phyloP scores from a whole-genome alignment of 2,113 vertebrate species.

The Solea senegalensis region DNA sequence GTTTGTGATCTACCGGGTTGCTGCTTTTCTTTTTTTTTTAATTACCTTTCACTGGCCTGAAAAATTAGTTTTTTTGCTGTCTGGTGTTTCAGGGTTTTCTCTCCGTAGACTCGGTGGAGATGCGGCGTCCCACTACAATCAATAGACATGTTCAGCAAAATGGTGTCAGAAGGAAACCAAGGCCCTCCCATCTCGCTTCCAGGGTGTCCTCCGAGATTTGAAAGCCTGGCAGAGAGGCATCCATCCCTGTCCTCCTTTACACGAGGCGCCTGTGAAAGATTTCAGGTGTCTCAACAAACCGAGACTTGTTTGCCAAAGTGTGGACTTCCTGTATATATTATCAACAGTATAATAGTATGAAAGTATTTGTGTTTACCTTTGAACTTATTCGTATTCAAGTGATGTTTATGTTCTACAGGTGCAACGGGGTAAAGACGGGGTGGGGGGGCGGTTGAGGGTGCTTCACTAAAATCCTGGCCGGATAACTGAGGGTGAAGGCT shows the following conservation, averaged over 20 bases:
- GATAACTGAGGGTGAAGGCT: conserved; percentile 69
- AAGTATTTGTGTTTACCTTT: neutral
- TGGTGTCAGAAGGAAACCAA: conserved; percentile 45
- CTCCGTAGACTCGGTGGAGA: conserved; percentile 13
- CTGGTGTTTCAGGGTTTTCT: conserved; percentile 27
- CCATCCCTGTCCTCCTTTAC: conserved; percentile 51
- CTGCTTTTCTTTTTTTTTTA: conserved; percentile 9
- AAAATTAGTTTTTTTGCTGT: conserved; percentile 14
- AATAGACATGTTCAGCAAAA: conserved; percentile 54
- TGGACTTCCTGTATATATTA: neutral
- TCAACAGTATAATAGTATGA: neutral
- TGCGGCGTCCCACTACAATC: conserved; percentile 44
- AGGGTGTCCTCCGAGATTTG: conserved; percentile 55
- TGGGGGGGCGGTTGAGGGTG: conserved; percentile 39
- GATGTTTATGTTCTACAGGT: conserved; percentile 10
- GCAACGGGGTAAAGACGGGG: conserved; percentile 17
- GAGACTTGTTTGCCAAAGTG: conserved; percentile 25
- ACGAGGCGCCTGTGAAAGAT: conserved; percentile 36
- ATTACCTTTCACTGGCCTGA: conserved; percentile 4
- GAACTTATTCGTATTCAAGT: neutral
- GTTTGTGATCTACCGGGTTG: neutral
- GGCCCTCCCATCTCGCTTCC: conserved; percentile 56
- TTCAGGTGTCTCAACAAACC: conserved; percentile 28
- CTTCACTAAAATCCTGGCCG: conserved; percentile 49
- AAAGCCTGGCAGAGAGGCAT: conserved; percentile 43